These are phyloP conservation scores for Catalaphyllia jardinei DNA, from an alignment of 64 coral and sea anemone species.

Conservation along the genomic window DNA sequence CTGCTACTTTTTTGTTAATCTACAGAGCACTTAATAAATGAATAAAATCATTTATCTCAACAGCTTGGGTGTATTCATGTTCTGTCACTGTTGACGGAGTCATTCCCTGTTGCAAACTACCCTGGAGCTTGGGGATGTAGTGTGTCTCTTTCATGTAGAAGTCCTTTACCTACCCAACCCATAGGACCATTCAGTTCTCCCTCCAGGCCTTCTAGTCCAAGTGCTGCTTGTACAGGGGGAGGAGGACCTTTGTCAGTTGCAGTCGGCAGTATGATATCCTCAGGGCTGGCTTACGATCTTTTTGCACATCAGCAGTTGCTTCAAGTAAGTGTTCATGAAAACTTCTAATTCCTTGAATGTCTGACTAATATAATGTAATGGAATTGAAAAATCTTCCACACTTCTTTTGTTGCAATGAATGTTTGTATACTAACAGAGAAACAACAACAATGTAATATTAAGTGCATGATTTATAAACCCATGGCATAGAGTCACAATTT, in stretches of 20 bases:
- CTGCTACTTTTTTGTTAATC: too few species aligned
- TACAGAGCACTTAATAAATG: too few species aligned
- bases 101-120: slow-evolving; percentile 54
- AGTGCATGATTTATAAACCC: too few species aligned
- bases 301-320: slow-evolving; percentile 90
- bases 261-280: slow-evolving; percentile 80
- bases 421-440: too few species aligned
- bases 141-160: slow-evolving; percentile 65
- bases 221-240: slow-evolving; percentile 78
- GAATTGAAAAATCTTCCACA: too few species aligned
- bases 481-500: too few species aligned
- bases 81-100: slow-evolving; percentile 53
- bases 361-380: too few species aligned
- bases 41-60: not conserved
- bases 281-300: slow-evolving; percentile 87
- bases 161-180: slow-evolving; percentile 62
- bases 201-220: slow-evolving; percentile 74
- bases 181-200: slow-evolving; percentile 29
- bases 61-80: slow-evolving; percentile 89
- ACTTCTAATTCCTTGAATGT: too few species aligned
- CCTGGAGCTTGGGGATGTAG: slow-evolving; percentile 79
- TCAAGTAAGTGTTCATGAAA: slow-evolving; percentile 43
- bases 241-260: slow-evolving; percentile 80
- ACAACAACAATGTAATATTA: too few species aligned
- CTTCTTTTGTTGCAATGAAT: too few species aligned